Evolutionary conservation across 2,113 vertebrate genomes (phyloP).

Genomic region (Pelusios castaneus): DNA sequence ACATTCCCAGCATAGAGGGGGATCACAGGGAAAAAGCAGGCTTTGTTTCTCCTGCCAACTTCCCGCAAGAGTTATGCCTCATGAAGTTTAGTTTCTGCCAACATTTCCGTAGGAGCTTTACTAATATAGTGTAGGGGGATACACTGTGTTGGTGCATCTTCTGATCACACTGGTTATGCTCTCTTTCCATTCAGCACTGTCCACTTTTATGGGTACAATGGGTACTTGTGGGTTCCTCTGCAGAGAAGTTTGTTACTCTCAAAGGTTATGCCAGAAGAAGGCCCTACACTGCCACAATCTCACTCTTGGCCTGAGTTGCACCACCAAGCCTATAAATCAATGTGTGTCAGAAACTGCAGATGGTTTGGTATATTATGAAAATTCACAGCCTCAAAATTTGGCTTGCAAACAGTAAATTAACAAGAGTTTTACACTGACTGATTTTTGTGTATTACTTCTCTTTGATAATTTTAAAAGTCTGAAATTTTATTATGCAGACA

Average conservation of each 20-base stretch:
- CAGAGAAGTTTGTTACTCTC: background rate
- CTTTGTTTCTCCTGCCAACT: background rate
- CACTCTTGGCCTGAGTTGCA: background rate
- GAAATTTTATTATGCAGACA: background rate
- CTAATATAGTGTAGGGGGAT: background rate
- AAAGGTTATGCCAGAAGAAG: background rate
- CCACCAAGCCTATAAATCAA: background rate
- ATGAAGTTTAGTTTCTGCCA: background rate
- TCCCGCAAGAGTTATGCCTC: background rate
- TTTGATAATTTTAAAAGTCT: background rate
- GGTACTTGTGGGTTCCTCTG: background rate
- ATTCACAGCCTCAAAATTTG: background rate
- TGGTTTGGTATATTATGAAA: background rate
- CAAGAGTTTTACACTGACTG: background rate
- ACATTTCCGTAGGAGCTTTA: background rate
- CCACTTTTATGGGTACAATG: background rate
- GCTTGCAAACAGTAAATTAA: background rate
- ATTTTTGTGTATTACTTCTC: background rate
- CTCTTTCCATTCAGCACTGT: background rate
- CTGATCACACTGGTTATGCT: background rate
- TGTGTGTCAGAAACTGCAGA: background rate
- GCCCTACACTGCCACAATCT: background rate
- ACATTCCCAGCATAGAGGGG: background rate
- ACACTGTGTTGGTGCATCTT: background rate
- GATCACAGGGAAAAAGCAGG: background rate